A percentile compares a stretch with the other conserved stretches of the same genome.
Conservation (phyloP, 1,140 invertebrate genomes). For the Ylistrum balloti region DNA sequence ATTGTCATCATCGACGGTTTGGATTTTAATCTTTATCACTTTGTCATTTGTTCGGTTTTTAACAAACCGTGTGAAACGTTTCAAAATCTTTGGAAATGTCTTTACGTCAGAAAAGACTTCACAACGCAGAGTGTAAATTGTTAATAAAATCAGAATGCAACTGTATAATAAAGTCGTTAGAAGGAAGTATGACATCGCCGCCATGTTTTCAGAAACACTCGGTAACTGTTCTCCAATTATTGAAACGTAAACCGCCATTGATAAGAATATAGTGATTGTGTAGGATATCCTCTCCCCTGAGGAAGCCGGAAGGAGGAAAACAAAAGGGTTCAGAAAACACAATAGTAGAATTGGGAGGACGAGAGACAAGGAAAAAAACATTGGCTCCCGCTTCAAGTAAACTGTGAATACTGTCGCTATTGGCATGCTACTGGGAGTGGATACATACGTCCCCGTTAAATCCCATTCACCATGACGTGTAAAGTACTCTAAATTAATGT, state of each 20-base stretch:
- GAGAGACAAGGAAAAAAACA: constrained; percentile 84
- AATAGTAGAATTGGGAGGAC: constrained; percentile 85
- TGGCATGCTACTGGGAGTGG: no score
- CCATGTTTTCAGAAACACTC: constrained; percentile 83
- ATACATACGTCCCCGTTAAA: neutral
- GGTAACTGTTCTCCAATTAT: constrained; percentile 85
- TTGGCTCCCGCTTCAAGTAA: constrained; percentile 22
- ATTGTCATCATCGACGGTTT: no score
- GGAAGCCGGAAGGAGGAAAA: constrained; percentile 85
- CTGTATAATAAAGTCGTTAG: neutral
- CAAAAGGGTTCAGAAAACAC: constrained; percentile 84
- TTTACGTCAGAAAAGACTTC: no score
- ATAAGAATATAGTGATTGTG: constrained; percentile 84
- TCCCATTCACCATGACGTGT: constrained; percentile 50
- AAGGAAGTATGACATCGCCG: constrained; percentile 54
- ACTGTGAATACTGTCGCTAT: constrained; percentile 20
- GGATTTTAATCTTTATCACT: no score
- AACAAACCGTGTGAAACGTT: no score
- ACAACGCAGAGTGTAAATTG: no score
- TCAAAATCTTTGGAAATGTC: no score
- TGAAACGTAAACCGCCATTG: constrained; percentile 85
- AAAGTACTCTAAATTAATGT: constrained; percentile 43
- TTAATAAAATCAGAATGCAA: no score
- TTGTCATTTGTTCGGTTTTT: no score
- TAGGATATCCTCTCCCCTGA: constrained; percentile 85